phyloP scores from a whole-genome alignment of 2,113 vertebrate species.

The Sebastes schlegelii region DNA sequence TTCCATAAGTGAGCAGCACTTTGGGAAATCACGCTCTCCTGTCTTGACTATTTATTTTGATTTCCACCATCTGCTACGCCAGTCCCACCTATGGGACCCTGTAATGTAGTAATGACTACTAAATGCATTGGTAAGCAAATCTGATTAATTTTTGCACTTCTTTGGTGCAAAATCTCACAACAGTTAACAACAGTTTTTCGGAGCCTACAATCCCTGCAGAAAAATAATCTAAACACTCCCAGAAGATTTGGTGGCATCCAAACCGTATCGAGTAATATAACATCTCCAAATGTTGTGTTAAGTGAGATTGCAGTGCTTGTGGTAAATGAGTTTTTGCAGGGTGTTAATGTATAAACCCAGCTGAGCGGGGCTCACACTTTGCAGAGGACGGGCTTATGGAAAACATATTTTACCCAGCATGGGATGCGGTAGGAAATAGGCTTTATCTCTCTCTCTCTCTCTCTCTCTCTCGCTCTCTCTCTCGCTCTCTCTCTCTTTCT shows the following conservation, averaged over 20 bases:
- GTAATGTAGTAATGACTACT: slow-evolving; percentile 21
- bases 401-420: slow-evolving; percentile 59
- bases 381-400: slow-evolving; percentile 47
- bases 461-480: neutral
- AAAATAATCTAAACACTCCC: slow-evolving; percentile 11
- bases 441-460: neutral
- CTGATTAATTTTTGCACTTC: slow-evolving; percentile 33
- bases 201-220: slow-evolving; percentile 17
- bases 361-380: slow-evolving; percentile 46
- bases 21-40: slow-evolving; percentile 35
- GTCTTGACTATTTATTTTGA: slow-evolving; percentile 45
- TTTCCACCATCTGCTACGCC: slow-evolving; percentile 49
- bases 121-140: slow-evolving; percentile 47
- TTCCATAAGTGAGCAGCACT: slow-evolving; percentile 28
- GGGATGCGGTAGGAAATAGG: slow-evolving; percentile 19
- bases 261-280: slow-evolving; percentile 5
- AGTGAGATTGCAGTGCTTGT: slow-evolving; percentile 41
- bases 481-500: neutral
- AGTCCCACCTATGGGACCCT: slow-evolving; percentile 15
- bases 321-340: slow-evolving; percentile 55
- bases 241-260: slow-evolving; percentile 14
- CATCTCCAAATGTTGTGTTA: slow-evolving; percentile 44
- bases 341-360: slow-evolving; percentile 54
- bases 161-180: slow-evolving; percentile 21
- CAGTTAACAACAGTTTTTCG: slow-evolving; percentile 23